phyloP scores from a whole-genome alignment of 2,888 invertebrate species.

The Abrostola tripartita region DNA sequence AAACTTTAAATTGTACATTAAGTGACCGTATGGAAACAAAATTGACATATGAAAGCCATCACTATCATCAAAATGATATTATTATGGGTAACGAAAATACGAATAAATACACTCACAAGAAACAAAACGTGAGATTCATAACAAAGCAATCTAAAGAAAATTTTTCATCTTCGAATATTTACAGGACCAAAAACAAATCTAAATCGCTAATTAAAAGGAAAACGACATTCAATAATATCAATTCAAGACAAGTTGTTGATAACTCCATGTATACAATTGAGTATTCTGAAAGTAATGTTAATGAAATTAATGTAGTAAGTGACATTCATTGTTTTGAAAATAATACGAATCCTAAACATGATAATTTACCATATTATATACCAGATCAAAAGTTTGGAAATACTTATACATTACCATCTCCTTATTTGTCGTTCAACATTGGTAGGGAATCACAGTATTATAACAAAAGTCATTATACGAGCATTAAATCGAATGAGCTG shows the following conservation, averaged over 20 bases:
- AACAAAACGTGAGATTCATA: constrained; percentile 53
- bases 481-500: not conserved
- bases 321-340: not conserved
- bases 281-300: constrained; percentile 47
- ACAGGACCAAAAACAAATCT: constrained; percentile 15
- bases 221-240: constrained; percentile 9
- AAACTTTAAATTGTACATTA: constrained; percentile 8
- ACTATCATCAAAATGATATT: constrained; percentile 44
- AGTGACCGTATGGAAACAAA: constrained; percentile 22
- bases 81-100: constrained; percentile 12
- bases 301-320: not conserved
- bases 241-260: constrained; percentile 31
- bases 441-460: constrained; percentile 2
- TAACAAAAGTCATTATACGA: not conserved
- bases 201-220: constrained; percentile 23
- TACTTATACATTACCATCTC: constrained; percentile 35
- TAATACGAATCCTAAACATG: not conserved
- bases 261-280: constrained; percentile 63
- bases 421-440: not conserved
- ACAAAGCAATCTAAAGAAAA: constrained; percentile 67
- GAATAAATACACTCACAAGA: constrained; percentile 7
- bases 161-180: constrained; percentile 47
- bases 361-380: not conserved
- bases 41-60: constrained; percentile 71
- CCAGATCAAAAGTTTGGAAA: constrained; percentile 11